phyloP scores from a whole-genome alignment of 2,113 vertebrate genomes.

The Platichthys stellatus region DNA sequence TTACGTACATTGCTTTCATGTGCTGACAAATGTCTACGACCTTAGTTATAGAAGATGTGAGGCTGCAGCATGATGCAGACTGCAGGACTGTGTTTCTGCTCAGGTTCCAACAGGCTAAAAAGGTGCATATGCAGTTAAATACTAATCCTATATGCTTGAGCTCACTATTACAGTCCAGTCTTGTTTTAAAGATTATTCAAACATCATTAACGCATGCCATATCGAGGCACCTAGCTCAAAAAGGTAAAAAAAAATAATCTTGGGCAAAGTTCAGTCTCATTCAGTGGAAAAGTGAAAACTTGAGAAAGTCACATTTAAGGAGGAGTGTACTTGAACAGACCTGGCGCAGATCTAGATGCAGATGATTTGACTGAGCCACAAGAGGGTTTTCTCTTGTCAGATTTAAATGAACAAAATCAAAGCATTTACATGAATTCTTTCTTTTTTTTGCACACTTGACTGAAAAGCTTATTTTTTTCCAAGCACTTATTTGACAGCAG shows the following conservation, averaged over 20 bases:
- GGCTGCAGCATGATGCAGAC: background rate
- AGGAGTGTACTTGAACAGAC: constrained; percentile 42
- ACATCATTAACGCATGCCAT: background rate
- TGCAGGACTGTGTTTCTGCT: background rate
- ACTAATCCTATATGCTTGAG: background rate
- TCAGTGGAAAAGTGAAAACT: background rate
- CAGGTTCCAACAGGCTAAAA: background rate
- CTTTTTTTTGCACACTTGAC: constrained; percentile 17
- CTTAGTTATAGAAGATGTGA: background rate
- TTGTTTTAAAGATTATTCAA: constrained; percentile 16
- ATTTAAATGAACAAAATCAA: constrained; percentile 6
- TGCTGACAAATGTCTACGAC: constrained; percentile 42
- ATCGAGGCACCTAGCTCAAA: background rate
- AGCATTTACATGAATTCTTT: background rate
- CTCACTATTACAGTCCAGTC: background rate
- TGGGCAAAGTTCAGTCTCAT: background rate
- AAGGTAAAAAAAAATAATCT: background rate
- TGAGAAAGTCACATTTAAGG: constrained; percentile 5
- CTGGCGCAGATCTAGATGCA: constrained; percentile 28
- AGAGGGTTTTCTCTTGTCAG: constrained; percentile 3
- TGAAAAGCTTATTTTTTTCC: constrained; percentile 9
- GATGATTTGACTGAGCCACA: constrained; percentile 5
- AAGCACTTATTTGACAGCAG: constrained; percentile 15
- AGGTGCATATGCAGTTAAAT: background rate
- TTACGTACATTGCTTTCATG: constrained; percentile 23